A percentile compares a stretch with the other conserved stretches of the same genome.
Evolutionary conservation across 2,113 vertebrate species (phyloP).

Genomic region (Gnathonemus longibarbis): DNA sequence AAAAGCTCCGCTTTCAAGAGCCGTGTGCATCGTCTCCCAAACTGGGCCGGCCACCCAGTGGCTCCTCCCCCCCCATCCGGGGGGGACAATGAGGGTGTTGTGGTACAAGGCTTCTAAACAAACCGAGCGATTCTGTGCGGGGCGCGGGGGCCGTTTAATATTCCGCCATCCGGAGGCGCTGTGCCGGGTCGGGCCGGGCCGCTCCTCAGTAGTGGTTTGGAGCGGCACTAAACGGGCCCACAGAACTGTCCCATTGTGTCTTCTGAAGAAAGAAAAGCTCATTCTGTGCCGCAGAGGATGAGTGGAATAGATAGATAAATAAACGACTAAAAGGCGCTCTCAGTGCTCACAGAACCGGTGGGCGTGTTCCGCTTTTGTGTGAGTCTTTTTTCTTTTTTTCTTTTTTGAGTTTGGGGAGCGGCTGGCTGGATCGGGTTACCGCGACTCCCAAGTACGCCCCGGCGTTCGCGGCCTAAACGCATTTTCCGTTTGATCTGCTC

Average conservation of each 20-base stretch:
- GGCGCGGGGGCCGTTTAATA: background rate
- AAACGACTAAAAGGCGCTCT: background rate
- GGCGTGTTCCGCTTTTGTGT: background rate
- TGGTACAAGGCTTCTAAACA: background rate
- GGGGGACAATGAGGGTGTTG: background rate
- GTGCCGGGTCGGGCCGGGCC: background rate
- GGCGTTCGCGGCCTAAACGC: background rate
- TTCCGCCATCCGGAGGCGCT: background rate
- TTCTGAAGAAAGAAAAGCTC: background rate
- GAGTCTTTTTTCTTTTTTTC: background rate
- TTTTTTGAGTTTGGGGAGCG: background rate
- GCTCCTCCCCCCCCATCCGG: background rate
- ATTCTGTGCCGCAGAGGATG: background rate
- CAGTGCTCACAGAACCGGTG: background rate
- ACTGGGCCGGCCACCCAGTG: background rate
- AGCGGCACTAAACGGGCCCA: constrained; percentile 10
- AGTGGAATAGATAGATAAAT: constrained; percentile 2
- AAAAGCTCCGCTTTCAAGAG: background rate
- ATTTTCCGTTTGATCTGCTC: background rate
- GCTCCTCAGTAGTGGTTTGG: background rate
- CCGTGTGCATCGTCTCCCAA: background rate
- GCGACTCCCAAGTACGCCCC: background rate
- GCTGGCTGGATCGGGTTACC: background rate
- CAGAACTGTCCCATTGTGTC: background rate
- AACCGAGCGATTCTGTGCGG: background rate